Conservation (phyloP, 2,797 vertebrate genomes). For the Acropternis orthonyx region DNA sequence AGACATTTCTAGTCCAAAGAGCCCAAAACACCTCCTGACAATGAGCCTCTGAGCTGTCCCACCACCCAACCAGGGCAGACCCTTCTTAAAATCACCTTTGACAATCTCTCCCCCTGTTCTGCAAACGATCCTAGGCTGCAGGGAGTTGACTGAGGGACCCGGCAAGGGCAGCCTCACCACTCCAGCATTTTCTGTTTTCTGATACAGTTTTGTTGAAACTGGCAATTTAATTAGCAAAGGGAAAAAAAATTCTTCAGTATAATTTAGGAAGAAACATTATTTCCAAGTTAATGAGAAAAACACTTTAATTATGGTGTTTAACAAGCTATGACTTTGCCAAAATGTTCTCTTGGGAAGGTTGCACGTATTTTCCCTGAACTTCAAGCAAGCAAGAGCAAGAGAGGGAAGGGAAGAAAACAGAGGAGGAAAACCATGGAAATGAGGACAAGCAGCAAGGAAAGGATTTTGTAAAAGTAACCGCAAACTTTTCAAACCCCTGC, state of each 20-base stretch:
- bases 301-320: slow-evolving; percentile 71
- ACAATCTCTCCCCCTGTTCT: background rate
- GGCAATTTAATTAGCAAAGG: slow-evolving; percentile 64
- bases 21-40: accelerated
- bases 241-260: background rate
- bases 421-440: background rate
- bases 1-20: background rate
- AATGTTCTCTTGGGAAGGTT: background rate
- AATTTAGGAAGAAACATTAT: slow-evolving; percentile 61
- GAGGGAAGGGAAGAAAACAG: background rate
- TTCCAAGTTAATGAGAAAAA: slow-evolving; percentile 70
- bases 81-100: background rate
- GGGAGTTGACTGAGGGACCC: background rate
- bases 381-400: background rate
- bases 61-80: background rate
- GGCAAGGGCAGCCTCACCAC: background rate
- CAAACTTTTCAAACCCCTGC: background rate
- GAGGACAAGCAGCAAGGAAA: background rate
- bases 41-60: background rate
- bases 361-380: background rate
- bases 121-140: background rate
- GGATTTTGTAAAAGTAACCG: background rate
- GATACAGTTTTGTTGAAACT: slow-evolving; percentile 48
- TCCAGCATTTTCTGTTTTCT: background rate
- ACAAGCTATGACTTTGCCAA: slow-evolving; percentile 52